phyloP scores from a whole-genome alignment of 2,888 invertebrate species.

The Drosophila heteroneura region DNA sequence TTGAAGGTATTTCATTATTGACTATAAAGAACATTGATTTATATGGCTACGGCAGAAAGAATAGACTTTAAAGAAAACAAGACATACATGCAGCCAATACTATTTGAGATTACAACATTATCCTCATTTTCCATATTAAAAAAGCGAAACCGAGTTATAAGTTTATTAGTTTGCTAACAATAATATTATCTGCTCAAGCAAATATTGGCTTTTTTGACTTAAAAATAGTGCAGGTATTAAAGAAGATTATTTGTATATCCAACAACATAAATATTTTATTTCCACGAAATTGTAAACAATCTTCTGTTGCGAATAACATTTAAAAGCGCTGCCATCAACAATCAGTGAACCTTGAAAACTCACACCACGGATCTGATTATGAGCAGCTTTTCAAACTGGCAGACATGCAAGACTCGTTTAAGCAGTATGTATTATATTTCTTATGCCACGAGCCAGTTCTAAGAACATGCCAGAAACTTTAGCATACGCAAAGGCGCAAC shows the following conservation, averaged over 20 bases:
- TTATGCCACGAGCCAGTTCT: not conserved
- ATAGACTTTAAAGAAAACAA: not conserved
- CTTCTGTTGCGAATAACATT: not conserved
- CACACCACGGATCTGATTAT: not conserved
- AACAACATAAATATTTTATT: not conserved
- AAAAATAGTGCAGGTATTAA: not conserved
- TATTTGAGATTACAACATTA: no score
- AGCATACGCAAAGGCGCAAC: slow-evolving; percentile 38
- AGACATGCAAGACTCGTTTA: not conserved
- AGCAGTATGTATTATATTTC: slow-evolving; percentile 7
- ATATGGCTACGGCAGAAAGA: not conserved
- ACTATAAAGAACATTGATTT: not conserved
- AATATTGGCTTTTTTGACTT: not conserved
- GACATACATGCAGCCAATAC: no score
- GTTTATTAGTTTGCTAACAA: not conserved
- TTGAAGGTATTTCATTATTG: not conserved
- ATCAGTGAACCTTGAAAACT: slow-evolving; percentile 8
- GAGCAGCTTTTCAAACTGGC: slow-evolving; percentile 3
- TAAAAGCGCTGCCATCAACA: not conserved
- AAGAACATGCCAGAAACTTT: slow-evolving; percentile 14
- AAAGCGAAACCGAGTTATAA: not conserved
- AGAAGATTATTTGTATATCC: not conserved
- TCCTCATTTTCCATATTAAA: not conserved
- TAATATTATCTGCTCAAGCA: not conserved
- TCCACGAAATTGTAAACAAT: not conserved